phyloP scores from a whole-genome alignment of 2,797 vertebrate species.

The Crenichthys baileyi region DNA sequence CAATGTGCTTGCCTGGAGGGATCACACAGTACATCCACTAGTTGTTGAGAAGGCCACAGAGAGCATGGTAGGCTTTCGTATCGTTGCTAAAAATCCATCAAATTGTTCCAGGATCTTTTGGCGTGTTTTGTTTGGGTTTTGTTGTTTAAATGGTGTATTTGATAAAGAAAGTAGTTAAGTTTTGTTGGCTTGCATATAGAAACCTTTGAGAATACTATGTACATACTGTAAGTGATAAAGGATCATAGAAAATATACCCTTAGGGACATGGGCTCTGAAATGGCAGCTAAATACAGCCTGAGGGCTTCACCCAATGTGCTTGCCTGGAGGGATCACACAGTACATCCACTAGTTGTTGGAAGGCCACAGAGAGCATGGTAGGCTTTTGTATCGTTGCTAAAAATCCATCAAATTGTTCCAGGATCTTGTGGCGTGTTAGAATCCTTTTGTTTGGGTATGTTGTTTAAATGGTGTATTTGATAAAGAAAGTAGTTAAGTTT shows the following conservation, averaged over 20 bases:
- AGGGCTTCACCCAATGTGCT: conserved; percentile 21
- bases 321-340: conserved; percentile 21
- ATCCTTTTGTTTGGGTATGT: no score
- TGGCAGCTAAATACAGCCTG: conserved; percentile 37
- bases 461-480: no score
- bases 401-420: no score
- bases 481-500: neutral
- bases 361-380: neutral
- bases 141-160: no score
- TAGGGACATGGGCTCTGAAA: conserved; percentile 12
- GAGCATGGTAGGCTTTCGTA: neutral
- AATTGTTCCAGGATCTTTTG: no score
- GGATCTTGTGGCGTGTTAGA: neutral
- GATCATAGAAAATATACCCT: neutral
- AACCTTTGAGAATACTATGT: neutral
- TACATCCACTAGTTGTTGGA: conserved; percentile 3
- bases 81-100: neutral
- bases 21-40: neutral
- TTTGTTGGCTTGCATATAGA: neutral
- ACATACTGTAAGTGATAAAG: neutral
- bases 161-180: neutral
- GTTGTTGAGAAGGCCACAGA: neutral
- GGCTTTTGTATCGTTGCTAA: neutral
- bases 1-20: conserved; percentile 16
- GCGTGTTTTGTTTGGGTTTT: no score